Evolutionary conservation across 1,140 invertebrate species (phyloP), one percentile per base, ranked within the genome.

Genomic region (Conus ventricosus): DNA sequence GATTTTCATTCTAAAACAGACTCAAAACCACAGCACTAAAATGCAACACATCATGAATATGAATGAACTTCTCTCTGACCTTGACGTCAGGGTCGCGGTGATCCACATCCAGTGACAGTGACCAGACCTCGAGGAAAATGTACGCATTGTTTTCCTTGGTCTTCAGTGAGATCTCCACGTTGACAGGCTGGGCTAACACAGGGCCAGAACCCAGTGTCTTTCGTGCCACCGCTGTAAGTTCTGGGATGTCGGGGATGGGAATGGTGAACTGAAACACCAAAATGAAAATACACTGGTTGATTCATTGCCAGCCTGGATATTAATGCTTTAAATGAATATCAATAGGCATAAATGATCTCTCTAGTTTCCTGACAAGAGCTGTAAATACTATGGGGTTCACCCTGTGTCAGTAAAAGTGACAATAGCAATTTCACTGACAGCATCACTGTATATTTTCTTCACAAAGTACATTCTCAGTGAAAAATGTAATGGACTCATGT

Each of bases 121-220:
- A 81, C 80, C 80, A 81, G 13, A 81, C 80, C 80, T 81, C 80
- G 51, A 81, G 80, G 80, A 81, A 81, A 5, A 81, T 53, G 80
- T 81, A 81, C 2, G 80, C 80, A 55, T 81, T 81, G 80, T 81
- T 81, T 7, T 81, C 80, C 80, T 54, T 81, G 51, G 80, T 81
- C 80, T 81, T 81, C 13, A 81, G 80, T 3, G 80, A 81, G 51
- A 81, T 81, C 80, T 81, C 80, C 80, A 81, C 80, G 23, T 81
- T 81, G 80, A 81, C 80, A 7, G 80, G 80, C 80, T 81, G 39
- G 39, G 20, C 51, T 25, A 81, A 25, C 80, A 81, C 39, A 15
- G 80, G 80, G 39, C 80, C 80, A 7, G 27, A 15, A 17, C 80
- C 80, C 39, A 81, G 80, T 25, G 53, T 53, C 51, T 54, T 81